phyloP scores from a whole-genome alignment of 2,888 invertebrate species.

The Eilema depressum region DNA sequence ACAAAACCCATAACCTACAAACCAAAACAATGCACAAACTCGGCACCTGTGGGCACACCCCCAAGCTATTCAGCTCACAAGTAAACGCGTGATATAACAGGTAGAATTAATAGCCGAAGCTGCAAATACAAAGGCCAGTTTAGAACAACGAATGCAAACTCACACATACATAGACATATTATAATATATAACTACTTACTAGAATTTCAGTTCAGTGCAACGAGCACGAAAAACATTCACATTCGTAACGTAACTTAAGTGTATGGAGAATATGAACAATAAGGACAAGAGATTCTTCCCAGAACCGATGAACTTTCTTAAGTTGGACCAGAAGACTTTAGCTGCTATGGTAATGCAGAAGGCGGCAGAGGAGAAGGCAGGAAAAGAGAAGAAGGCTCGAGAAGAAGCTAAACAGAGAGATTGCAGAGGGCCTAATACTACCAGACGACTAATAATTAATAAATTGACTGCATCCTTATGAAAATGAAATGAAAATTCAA shows the following conservation, averaged over 20 bases:
- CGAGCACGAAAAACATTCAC: no score
- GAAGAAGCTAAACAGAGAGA: conserved; percentile 77
- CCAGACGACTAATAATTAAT: conserved; percentile 31
- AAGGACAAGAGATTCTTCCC: conserved; percentile 71
- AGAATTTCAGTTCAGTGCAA: no score
- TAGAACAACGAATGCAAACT: neutral
- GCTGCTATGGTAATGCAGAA: conserved; percentile 78
- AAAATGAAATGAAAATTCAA: neutral
- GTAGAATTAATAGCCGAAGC: conserved; percentile 17
- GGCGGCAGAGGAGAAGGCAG: conserved; percentile 71
- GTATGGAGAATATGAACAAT: conserved; percentile 80
- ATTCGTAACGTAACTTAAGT: no score
- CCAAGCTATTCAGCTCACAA: neutral
- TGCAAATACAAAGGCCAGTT: neutral
- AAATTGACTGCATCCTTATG: neutral
- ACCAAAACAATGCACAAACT: conserved; percentile 1
- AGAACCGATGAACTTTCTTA: conserved; percentile 81
- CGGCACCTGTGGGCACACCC: neutral
- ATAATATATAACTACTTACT: no score
- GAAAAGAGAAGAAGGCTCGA: conserved; percentile 66
- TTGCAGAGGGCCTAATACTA: conserved; percentile 71
- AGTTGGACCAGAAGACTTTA: conserved; percentile 79
- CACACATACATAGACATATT: neutral
- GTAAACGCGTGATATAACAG: conserved; percentile 2
- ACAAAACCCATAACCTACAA: neutral